Base-by-base conservation (phyloP, 2,888 invertebrate species). In the Meliscaeva auricollis region DNA sequence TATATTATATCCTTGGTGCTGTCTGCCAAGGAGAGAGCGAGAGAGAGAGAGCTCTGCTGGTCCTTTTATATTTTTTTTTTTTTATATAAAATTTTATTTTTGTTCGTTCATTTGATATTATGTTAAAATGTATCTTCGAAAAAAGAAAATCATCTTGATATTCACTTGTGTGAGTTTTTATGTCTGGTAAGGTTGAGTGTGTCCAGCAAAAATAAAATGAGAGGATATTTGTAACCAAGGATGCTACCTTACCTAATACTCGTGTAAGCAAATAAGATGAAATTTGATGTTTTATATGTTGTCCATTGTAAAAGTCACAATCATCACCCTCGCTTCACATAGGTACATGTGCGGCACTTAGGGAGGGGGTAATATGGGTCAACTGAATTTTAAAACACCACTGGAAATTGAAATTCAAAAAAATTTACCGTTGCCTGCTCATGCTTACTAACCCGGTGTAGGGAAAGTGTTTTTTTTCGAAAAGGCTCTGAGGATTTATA, bases 211-310 rank as follows among this genome's bases (percentile, higher is more conserved):
- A 6, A 26, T 5, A 26, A 38, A 77, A 26, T 35, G 17, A 44
- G 26, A 13, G 69, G 54, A 56, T 26, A 69, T 62, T 56, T 69
- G 46, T 69, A 75, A 38, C 15, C 26, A 52, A 52, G 38, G 69
- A 66, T 66, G 41, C n/a, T 30, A 30, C 2, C 2, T 41, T 2
- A 3, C 3, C 3, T 41, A 15, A 22, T 26, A 9, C 35, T 7
- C 13, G 60, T 54, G 66, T 30, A 54, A 60, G 60, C 77, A 82
- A 72, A 77, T 83, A 62, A 60, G 70, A 75, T 75, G 72, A 72
- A 64, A 60, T 72, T 60, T 38, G 44, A 72, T 70, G n/a, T 38
- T 56, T 30, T 75, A 64, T 64, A 22, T 7, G 50, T 20, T 9
- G 4, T 26, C 1, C 15, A 13, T 30, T 9, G 17, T 66, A 58